Conservation (phyloP, 1,140 invertebrate genomes). For the Ephestia elutella region DNA sequence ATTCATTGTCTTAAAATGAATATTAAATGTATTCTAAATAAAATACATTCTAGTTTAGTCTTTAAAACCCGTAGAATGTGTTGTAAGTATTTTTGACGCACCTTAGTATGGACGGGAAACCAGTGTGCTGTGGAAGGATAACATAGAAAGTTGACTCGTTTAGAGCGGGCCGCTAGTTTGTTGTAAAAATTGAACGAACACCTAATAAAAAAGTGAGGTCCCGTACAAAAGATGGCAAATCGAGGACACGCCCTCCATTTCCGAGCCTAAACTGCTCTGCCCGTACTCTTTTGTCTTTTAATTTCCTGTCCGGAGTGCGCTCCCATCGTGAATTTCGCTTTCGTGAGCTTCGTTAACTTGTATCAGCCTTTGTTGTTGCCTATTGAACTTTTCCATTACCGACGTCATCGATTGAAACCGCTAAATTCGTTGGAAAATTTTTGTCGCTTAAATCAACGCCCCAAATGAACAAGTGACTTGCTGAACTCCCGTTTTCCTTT, state of each 20-base stretch:
- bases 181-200: not conserved
- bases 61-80: no score
- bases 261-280: slow-evolving; percentile 62
- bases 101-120: no score
- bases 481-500: slow-evolving; percentile 42
- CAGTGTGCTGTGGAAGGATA: no score
- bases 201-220: not conserved
- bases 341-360: slow-evolving; percentile 68
- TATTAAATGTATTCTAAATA: no score
- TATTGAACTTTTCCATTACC: slow-evolving; percentile 71
- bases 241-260: slow-evolving; percentile 58
- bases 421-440: slow-evolving; percentile 64
- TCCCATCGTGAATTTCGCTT: slow-evolving; percentile 66
- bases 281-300: slow-evolving; percentile 71
- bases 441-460: slow-evolving; percentile 36
- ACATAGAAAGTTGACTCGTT: no score
- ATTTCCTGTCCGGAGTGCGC: slow-evolving; percentile 66
- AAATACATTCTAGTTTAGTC: no score
- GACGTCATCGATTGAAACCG: slow-evolving; percentile 63
- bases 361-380: slow-evolving; percentile 67
- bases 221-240: slow-evolving; percentile 25
- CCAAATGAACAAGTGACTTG: slow-evolving; percentile 36
- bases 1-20: no score
- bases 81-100: no score
- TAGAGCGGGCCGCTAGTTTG: not conserved